phyloP scores from a whole-genome alignment of 2,888 invertebrate genomes.

The Lasioglossum figueresi region DNA sequence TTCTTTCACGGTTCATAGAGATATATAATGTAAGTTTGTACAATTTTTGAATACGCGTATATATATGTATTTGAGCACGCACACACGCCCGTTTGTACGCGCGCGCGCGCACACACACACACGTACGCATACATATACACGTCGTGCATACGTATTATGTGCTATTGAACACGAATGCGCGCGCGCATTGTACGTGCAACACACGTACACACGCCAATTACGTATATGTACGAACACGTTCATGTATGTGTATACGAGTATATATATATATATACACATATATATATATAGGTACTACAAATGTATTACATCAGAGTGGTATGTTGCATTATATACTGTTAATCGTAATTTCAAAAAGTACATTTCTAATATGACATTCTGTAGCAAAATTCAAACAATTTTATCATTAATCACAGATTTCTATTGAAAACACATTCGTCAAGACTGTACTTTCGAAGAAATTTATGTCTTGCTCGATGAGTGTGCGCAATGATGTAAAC shows the following conservation, averaged over 20 bases:
- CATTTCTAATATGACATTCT: background rate
- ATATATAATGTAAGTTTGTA: slow-evolving; percentile 39
- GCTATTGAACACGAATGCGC: slow-evolving; percentile 49
- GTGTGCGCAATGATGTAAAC: background rate
- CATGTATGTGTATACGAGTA: slow-evolving; percentile 2
- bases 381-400: background rate
- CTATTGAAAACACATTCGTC: background rate
- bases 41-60: slow-evolving; percentile 43
- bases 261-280: slow-evolving; percentile 16
- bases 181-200: slow-evolving; percentile 42
- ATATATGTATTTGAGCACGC: slow-evolving; percentile 44
- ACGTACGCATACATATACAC: slow-evolving; percentile 22
- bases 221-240: slow-evolving; percentile 10
- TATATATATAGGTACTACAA: slow-evolving; percentile 34
- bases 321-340: slow-evolving; percentile 41
- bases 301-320: slow-evolving; percentile 58
- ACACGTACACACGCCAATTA: slow-evolving; percentile 19
- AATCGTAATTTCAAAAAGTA: slow-evolving; percentile 30
- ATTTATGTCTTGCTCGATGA: background rate
- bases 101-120: slow-evolving; percentile 6
- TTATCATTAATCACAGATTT: background rate
- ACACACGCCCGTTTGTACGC: slow-evolving; percentile 37
- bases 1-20: background rate
- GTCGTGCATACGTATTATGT: slow-evolving; percentile 33
- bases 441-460: background rate